These are phyloP conservation scores for Cerceris rybyensis DNA, from an alignment of 2,888 invertebrate genomes.

Conservation along the genomic window DNA sequence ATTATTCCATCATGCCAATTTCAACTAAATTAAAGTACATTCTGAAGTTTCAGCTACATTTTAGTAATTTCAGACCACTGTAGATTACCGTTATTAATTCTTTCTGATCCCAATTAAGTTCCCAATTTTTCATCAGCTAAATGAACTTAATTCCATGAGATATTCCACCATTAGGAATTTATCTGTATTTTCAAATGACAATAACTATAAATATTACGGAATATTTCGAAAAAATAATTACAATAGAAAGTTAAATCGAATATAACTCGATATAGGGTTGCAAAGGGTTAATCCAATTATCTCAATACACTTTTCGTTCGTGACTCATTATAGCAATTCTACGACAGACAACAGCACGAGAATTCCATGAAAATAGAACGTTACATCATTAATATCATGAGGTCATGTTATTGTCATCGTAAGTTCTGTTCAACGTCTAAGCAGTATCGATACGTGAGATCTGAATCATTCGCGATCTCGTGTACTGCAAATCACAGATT, in stretches of 20 bases:
- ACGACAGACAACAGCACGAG: background rate
- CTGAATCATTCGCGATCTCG: background rate
- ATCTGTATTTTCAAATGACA: too few relatives aligned
- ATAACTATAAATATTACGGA: too few relatives aligned
- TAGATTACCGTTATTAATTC: too few relatives aligned
- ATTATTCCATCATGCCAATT: too few relatives aligned
- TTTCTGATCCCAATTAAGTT: too few relatives aligned
- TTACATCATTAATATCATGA: background rate
- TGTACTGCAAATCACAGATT: constrained; percentile 3
- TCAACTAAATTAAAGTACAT: too few relatives aligned
- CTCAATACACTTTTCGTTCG: background rate
- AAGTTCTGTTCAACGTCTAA: background rate
- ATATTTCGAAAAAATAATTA: too few relatives aligned
- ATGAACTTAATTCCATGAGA: too few relatives aligned
- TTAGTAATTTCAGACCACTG: too few relatives aligned
- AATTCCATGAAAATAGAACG: background rate
- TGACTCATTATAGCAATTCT: background rate
- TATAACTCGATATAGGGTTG: background rate
- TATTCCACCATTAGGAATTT: too few relatives aligned
- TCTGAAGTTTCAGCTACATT: too few relatives aligned
- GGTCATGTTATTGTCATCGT: background rate
- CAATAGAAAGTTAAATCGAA: background rate
- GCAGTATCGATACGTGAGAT: background rate
- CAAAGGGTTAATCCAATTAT: background rate
- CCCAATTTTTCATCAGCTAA: too few relatives aligned